These are phyloP conservation scores for Trachelus iudaicus DNA, from an alignment of 2,888 invertebrate species.

Conservation along the genomic window DNA sequence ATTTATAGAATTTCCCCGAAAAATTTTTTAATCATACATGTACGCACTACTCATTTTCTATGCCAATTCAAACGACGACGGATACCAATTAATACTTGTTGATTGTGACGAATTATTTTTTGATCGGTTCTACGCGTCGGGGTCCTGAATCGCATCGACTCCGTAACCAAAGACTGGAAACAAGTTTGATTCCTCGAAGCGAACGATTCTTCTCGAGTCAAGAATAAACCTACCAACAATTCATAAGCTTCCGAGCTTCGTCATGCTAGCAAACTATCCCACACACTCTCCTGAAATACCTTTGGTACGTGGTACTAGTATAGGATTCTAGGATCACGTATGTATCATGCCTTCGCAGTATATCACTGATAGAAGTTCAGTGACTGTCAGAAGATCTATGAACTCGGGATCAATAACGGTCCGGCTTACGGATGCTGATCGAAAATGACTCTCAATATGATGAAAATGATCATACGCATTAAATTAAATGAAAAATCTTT, in stretches of 20 bases:
- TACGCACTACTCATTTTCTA: too few relatives aligned
- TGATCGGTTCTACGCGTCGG: background rate
- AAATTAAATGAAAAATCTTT: background rate
- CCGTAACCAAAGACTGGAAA: background rate
- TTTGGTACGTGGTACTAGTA: background rate
- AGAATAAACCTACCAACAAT: conserved; percentile 53
- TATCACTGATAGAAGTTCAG: conserved; percentile 33
- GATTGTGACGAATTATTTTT: background rate
- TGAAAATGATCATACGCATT: background rate
- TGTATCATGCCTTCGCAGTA: conserved; percentile 29
- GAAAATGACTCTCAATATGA: background rate
- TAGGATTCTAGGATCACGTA: background rate
- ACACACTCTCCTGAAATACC: conserved; percentile 10
- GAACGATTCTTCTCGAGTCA: conserved; percentile 30
- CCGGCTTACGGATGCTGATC: background rate
- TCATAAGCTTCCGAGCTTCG: conserved; percentile 49
- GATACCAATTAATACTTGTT: background rate
- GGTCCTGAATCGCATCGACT: background rate
- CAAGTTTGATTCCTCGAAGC: background rate
- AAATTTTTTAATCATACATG: too few relatives aligned
- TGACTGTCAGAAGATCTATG: conserved; percentile 38
- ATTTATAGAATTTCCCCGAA: background rate
- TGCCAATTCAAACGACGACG: too few relatives aligned
- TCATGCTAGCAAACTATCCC: conserved; percentile 58
- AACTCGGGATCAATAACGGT: conserved; percentile 12